A percentile compares a stretch with the other conserved stretches of the same genome.
These are phyloP conservation scores for Stegastes partitus DNA, from an alignment of 2,113 vertebrate genomes.

Conservation along the genomic window DNA sequence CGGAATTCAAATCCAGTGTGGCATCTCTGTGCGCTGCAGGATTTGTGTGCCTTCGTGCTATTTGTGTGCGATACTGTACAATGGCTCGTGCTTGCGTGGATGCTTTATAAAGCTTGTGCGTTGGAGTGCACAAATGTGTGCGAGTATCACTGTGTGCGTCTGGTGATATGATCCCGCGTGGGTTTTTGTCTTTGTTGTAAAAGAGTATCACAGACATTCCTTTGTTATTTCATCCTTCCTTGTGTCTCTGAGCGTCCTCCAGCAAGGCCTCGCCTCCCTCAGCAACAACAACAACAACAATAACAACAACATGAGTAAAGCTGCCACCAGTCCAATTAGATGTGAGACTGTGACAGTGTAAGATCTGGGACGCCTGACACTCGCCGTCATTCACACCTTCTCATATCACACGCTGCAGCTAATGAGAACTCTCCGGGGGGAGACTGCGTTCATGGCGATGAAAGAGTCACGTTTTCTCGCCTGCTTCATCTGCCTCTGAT, in stretches of 20 bases:
- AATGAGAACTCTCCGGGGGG: constrained; percentile 33
- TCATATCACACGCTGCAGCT: constrained; percentile 42
- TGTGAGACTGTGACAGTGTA: constrained; percentile 42
- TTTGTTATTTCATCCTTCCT: constrained; percentile 34
- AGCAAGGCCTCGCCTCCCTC: neutral
- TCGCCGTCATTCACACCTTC: constrained; percentile 57
- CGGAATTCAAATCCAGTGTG: constrained; percentile 45
- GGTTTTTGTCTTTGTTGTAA: constrained; percentile 14
- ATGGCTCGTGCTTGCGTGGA: neutral
- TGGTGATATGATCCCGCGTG: neutral
- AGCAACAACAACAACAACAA: constrained; percentile 36
- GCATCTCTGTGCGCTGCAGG: constrained; percentile 1
- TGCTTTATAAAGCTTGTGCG: neutral
- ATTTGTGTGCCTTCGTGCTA: neutral
- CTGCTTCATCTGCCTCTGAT: constrained; percentile 35
- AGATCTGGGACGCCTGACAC: constrained; percentile 48
- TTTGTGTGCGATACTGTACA: neutral
- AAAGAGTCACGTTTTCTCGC: constrained; percentile 42
- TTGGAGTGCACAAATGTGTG: neutral
- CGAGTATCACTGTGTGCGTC: neutral
- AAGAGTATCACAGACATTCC: constrained; percentile 19
- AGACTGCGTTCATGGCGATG: constrained; percentile 12
- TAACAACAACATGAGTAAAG: constrained; percentile 41
- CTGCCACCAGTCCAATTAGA: constrained; percentile 54
- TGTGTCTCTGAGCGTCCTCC: constrained; percentile 19